Conservation (phyloP, 2,113 vertebrate genomes). For the Dicentrarchus labrax region DNA sequence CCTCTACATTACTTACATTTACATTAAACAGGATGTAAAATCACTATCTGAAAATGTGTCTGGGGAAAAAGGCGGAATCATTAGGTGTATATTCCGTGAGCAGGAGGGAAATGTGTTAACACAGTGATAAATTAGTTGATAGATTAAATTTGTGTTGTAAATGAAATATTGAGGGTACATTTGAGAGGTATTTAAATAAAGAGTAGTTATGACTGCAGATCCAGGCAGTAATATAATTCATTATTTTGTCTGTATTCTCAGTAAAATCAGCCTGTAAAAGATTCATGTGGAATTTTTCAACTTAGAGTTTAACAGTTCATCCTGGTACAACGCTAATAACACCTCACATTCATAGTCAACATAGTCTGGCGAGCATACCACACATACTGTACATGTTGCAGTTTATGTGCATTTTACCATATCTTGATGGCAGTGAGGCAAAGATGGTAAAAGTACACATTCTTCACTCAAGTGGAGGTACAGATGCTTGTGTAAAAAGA, state of each 20-base stretch:
- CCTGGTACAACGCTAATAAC: background rate
- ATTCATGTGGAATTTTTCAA: background rate
- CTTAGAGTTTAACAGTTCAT: background rate
- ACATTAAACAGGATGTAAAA: conserved; percentile 1
- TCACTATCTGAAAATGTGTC: background rate
- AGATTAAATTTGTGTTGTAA: background rate
- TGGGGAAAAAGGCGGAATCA: background rate
- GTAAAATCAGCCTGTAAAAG: background rate
- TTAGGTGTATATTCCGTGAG: background rate
- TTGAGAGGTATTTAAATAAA: background rate
- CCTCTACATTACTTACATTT: too few relatives aligned
- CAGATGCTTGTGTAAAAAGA: too few relatives aligned
- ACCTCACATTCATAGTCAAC: background rate
- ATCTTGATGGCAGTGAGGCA: too few relatives aligned
- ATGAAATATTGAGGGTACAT: background rate
- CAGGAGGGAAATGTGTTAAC: background rate
- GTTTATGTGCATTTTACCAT: background rate
- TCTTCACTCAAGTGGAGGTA: too few relatives aligned
- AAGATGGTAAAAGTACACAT: too few relatives aligned
- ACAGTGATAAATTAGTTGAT: background rate
- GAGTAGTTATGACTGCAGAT: background rate
- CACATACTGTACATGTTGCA: background rate
- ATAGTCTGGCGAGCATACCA: background rate
- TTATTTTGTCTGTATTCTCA: background rate
- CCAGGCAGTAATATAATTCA: background rate